These are phyloP conservation scores for Bujurquina vittata DNA, from an alignment of 2,113 vertebrate genomes.

Conservation along the genomic window DNA sequence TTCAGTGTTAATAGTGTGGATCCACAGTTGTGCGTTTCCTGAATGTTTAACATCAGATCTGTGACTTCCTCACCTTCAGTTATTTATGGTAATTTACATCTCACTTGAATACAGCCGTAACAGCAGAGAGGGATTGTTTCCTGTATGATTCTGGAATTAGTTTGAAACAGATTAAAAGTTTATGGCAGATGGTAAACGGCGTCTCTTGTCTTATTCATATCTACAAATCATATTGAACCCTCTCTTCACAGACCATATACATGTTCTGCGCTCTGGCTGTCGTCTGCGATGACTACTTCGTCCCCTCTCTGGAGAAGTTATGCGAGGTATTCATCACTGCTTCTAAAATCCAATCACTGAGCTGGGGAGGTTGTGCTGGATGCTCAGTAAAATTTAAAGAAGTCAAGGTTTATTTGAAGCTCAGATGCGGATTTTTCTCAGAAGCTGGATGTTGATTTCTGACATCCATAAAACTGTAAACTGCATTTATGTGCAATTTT, in stretches of 20 bases:
- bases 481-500: rapidly evolving
- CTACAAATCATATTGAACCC: slow-evolving; percentile 12
- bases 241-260: slow-evolving; percentile 88
- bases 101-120: slow-evolving; percentile 9
- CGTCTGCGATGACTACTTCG: slow-evolving; percentile 96
- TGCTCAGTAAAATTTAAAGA: background rate
- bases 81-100: slow-evolving; percentile 22
- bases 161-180: background rate
- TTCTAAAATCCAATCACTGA: background rate
- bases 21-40: background rate
- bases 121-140: background rate
- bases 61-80: slow-evolving; percentile 5
- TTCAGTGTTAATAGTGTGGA: slow-evolving; percentile 26
- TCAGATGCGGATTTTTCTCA: rapidly evolving
- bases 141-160: background rate
- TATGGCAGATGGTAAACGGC: background rate
- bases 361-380: background rate
- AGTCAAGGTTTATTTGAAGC: background rate
- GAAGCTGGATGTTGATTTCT: background rate
- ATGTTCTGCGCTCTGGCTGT: slow-evolving; percentile 96
- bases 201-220: background rate
- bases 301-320: slow-evolving; percentile 95
- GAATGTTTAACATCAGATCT: slow-evolving; percentile 22
- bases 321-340: slow-evolving; percentile 83
- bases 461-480: background rate